Evolutionary conservation across 2,797 vertebrate genomes (phyloP).

Genomic region (Danio jaintianensis): DNA sequence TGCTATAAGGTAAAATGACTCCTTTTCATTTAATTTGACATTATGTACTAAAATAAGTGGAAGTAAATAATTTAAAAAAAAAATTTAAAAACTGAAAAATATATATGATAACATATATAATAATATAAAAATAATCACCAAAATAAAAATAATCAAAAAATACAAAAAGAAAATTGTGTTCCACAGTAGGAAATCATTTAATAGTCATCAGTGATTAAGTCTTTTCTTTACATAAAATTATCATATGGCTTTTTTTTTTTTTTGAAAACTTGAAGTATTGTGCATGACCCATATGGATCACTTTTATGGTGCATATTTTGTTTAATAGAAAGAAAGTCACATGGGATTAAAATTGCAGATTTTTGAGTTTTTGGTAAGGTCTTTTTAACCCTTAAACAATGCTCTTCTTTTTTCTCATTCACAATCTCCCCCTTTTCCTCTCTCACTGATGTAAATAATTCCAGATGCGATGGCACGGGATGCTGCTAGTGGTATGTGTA

Average conservation of each 20-base stretch:
- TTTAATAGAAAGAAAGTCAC: background rate
- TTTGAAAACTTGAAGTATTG: background rate
- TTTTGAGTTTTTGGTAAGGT: background rate
- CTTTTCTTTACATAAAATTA: background rate
- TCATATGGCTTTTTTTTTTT: background rate
- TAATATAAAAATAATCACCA: too few species aligned
- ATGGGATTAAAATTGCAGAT: background rate
- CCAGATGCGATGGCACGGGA: conserved; percentile 72
- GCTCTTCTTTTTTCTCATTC: conserved; percentile 33
- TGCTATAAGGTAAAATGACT: too few species aligned
- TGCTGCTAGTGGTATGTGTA: conserved; percentile 66
- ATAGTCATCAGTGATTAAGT: background rate
- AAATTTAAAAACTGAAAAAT: too few species aligned
- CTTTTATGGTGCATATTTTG: background rate
- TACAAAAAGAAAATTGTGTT: too few species aligned
- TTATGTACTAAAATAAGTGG: too few species aligned
- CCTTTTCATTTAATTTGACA: too few species aligned
- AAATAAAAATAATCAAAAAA: too few species aligned
- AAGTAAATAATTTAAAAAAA: too few species aligned
- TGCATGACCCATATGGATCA: background rate
- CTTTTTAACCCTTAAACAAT: conserved; percentile 25
- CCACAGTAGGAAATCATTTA: too few species aligned
- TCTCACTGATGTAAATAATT: conserved; percentile 59
- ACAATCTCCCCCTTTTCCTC: conserved; percentile 40
- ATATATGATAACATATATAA: too few species aligned